Conservation (phyloP, 2,888 invertebrate genomes). For the Agriopis marginaria region DNA sequence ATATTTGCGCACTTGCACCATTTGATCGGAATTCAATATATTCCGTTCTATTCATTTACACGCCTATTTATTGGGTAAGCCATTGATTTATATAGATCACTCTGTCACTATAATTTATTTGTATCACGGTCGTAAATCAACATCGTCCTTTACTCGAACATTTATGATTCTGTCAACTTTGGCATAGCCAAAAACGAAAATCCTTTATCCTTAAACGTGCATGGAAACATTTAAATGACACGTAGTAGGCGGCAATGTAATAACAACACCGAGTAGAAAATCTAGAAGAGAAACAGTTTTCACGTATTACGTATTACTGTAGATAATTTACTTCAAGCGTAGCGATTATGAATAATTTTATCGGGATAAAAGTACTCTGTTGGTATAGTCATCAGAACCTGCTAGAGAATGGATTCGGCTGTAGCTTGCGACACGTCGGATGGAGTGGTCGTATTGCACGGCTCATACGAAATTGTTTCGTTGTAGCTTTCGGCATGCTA, state of each 20-base stretch:
- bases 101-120: conserved; percentile 33
- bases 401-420: too few species aligned
- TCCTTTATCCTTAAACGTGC: conserved; percentile 48
- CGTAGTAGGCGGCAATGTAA: conserved; percentile 48
- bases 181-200: conserved; percentile 48
- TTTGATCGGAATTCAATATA: too few species aligned
- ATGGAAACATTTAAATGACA: conserved; percentile 43
- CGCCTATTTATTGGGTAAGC: not conserved
- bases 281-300: not conserved
- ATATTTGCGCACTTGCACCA: too few species aligned
- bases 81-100: conserved; percentile 20
- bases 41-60: not conserved
- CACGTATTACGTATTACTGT: not conserved
- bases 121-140: conserved; percentile 38
- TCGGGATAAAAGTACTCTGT: too few species aligned
- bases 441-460: too few species aligned
- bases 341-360: too few species aligned
- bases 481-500: too few species aligned
- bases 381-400: too few species aligned
- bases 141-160: conserved; percentile 37
- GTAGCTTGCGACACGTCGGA: too few species aligned
- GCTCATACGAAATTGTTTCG: too few species aligned
- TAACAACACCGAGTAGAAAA: conserved; percentile 1
- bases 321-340: not conserved
- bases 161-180: conserved; percentile 49